Evolutionary conservation across 2,888 invertebrate genomes (phyloP).

Genomic region (Eumacrocentrus americanus): DNA sequence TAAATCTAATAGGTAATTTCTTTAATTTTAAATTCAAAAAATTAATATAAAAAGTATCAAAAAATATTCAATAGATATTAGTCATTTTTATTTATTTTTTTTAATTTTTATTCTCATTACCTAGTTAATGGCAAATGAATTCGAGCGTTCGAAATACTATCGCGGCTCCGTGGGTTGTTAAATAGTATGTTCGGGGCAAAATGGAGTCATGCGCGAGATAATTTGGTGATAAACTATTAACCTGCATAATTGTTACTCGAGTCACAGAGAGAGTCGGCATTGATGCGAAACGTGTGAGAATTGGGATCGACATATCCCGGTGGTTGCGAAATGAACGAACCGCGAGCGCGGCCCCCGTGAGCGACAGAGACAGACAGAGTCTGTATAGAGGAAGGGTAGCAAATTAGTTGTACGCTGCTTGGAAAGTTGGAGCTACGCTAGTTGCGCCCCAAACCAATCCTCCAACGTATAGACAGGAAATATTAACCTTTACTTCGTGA

Average conservation of each 20-base stretch:
- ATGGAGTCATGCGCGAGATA: conserved; percentile 25
- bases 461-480: conserved; percentile 15
- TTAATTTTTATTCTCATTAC: not conserved
- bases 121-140: not conserved
- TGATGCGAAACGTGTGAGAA: not conserved
- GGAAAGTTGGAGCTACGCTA: conserved; percentile 37
- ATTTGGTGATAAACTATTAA: conserved; percentile 35
- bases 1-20: too few species aligned
- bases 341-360: not conserved
- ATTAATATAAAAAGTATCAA: not conserved
- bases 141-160: too few species aligned
- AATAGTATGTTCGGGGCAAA: conserved; percentile 2
- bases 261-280: not conserved
- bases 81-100: too few species aligned
- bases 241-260: conserved; percentile 22
- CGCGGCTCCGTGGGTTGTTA: too few species aligned
- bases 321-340: conserved; percentile 1
- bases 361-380: conserved; percentile 1
- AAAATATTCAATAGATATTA: not conserved
- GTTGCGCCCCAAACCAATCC: too few species aligned
- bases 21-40: too few species aligned
- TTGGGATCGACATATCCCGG: not conserved
- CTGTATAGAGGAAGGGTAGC: conserved; percentile 3
- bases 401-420: conserved; percentile 34
- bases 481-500: conserved; percentile 20